Percentiles rank a stretch among this genome's conserved stretches.
Evolutionary conservation across 2,888 invertebrate genomes (phyloP).

Genomic region (Sarcophaga variegata): DNA sequence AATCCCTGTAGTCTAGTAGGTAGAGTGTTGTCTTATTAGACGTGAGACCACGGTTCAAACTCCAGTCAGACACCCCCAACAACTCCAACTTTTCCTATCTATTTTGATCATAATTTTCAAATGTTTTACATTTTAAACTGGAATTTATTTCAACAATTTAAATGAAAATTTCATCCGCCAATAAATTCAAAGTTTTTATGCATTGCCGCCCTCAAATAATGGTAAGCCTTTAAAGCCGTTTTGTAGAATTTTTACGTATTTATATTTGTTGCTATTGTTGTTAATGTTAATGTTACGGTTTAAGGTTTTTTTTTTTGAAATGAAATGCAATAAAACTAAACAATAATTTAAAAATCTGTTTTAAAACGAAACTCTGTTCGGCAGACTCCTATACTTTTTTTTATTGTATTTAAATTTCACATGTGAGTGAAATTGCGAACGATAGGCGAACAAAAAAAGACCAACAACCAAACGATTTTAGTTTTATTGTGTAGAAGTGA

Average conservation of each 20-base stretch:
- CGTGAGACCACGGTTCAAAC: no score
- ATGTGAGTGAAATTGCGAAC: constrained; percentile 28
- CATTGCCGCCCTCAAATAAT: neutral
- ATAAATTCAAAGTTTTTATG: neutral
- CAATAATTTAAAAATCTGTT: constrained; percentile 32
- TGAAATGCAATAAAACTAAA: constrained; percentile 34
- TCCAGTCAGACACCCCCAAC: no score
- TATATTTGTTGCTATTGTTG: no score
- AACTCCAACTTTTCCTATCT: no score
- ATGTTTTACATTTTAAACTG: neutral
- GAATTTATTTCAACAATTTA: neutral
- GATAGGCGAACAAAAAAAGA: no score
- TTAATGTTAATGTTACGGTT: neutral
- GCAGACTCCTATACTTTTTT: neutral
- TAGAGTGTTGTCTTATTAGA: no score
- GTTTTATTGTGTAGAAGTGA: constrained; percentile 38
- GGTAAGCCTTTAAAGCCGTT: neutral
- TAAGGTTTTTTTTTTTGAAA: neutral
- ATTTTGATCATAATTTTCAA: neutral
- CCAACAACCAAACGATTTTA: neutral
- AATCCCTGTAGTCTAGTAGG: no score
- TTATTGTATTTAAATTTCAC: constrained; percentile 45
- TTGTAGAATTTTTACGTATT: neutral
- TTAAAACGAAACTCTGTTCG: neutral
- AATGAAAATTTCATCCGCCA: neutral